Evolutionary conservation across 2,888 invertebrate genomes (phyloP), one percentile per base, ranked within the genome.

Genomic region (Ceraclea dissimilis): DNA sequence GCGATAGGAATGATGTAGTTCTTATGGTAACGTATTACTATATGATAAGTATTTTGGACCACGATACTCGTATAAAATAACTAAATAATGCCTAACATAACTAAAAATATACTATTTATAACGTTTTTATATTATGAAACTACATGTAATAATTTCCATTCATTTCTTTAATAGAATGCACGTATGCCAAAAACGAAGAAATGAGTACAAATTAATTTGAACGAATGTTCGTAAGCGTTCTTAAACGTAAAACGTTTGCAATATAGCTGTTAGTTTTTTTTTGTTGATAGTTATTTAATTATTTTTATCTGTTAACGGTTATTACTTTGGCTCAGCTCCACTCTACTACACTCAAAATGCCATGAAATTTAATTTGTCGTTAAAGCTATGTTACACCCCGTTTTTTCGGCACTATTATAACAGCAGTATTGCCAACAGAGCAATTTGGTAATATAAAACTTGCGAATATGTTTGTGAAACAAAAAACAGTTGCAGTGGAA

Each of bases 301-400:
- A 56, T 51, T 56, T 55, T 47, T 43, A 55, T 33, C 55, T 47
- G 44, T 51, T 56, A 56, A 56, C 51, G 33, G 56, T 49, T 56
- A 52, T 48, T 52, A 52, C 56, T 56, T 26, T 57, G 57, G 57
- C 57, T 48, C 20, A 19, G 48, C 49, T 43, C 26, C 52, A 43
- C 43, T 43, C 49, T 34, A 52, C 52, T 39, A n/a, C n/a, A n/a
- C 34, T 56, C 44, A 31, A 53, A 57, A 49, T 48, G 57, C 52
- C 52, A 46, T 53, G 44, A 57, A 53, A 57, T 57, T 57, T 49
- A 56, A 56, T 56, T 56, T 56, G 52, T 51, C 49, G 52, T 56
- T 49, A 21, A 19, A 49, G 39, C 39, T 16, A 39, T 39, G 39
- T 44, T 31, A 22, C 26, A 19, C 18, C 49, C 22, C 39, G 22